Percentiles rank a stretch among this genome's conserved stretches.
These are phyloP conservation scores for Acanthurus tractus DNA, from an alignment of 2,797 vertebrate genomes.

Conservation along the genomic window DNA sequence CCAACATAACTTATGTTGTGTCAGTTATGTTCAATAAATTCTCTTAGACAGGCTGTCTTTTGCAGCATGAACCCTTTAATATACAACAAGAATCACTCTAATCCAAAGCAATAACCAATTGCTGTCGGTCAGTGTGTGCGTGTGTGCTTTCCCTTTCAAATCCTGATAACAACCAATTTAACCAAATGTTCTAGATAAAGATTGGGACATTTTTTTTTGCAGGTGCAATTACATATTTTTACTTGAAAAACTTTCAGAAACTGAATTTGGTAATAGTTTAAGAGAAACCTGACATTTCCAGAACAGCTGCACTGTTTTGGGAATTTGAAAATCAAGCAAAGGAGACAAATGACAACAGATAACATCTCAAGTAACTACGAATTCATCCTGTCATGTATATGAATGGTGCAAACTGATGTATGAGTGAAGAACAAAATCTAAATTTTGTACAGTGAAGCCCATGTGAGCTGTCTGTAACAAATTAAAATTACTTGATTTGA, in stretches of 20 bases:
- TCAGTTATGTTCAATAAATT: constrained; percentile 12
- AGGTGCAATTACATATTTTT: neutral
- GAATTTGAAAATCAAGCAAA: no score
- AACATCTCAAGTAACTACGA: no score
- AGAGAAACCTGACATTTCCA: neutral
- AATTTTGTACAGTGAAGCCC: neutral
- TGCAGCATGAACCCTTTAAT: constrained; percentile 14
- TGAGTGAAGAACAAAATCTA: neutral
- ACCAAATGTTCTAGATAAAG: neutral
- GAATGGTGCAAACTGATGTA: neutral
- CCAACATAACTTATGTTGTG: constrained; percentile 18
- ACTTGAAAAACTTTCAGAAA: neutral
- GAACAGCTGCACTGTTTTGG: neutral
- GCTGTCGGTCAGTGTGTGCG: neutral
- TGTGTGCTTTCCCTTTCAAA: neutral
- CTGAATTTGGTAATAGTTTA: neutral
- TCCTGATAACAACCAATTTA: neutral
- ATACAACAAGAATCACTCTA: constrained; percentile 9
- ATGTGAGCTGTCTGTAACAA: neutral
- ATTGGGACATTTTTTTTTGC: neutral
- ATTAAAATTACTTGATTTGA: neutral
- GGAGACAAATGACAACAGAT: no score
- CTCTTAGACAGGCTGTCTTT: constrained; percentile 17
- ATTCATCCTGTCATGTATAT: neutral
- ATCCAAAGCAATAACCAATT: constrained; percentile 16